Conservation (phyloP, 2,888 invertebrate genomes). For the Temnothorax unifasciatus region DNA sequence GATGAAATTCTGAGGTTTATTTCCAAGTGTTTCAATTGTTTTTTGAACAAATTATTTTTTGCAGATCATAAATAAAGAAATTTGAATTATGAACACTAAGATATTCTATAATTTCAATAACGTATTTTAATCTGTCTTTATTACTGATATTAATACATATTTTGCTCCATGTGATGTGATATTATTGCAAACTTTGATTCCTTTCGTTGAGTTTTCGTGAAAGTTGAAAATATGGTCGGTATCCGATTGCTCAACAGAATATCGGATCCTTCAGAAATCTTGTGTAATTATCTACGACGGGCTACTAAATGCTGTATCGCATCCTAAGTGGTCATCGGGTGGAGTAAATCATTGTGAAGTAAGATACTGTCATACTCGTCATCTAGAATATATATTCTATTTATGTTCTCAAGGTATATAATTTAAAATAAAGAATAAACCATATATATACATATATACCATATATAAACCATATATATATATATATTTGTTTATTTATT, state of each 20-base stretch:
- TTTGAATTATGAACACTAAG: background rate
- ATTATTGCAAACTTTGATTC: slow-evolving; percentile 15
- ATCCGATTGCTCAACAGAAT: background rate
- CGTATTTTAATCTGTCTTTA: background rate
- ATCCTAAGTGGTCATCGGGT: background rate
- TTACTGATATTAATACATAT: background rate
- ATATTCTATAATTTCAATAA: background rate
- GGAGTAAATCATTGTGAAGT: slow-evolving; percentile 47
- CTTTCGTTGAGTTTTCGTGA: background rate
- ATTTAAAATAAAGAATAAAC: background rate
- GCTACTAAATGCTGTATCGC: background rate
- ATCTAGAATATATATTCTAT: slow-evolving; percentile 36
- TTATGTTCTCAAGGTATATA: background rate
- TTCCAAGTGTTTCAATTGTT: background rate
- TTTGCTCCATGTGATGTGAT: background rate
- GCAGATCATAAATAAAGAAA: background rate
- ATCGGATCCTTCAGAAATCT: background rate
- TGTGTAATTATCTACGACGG: slow-evolving; percentile 6
- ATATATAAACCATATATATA: too few species aligned
- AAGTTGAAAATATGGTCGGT: background rate
- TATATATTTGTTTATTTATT: background rate
- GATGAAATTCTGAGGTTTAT: background rate
- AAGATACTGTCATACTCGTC: slow-evolving; percentile 37
- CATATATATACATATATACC: background rate
- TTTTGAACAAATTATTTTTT: background rate